Conservation (phyloP, 2,888 invertebrate genomes). For the Tipula vernalis region DNA sequence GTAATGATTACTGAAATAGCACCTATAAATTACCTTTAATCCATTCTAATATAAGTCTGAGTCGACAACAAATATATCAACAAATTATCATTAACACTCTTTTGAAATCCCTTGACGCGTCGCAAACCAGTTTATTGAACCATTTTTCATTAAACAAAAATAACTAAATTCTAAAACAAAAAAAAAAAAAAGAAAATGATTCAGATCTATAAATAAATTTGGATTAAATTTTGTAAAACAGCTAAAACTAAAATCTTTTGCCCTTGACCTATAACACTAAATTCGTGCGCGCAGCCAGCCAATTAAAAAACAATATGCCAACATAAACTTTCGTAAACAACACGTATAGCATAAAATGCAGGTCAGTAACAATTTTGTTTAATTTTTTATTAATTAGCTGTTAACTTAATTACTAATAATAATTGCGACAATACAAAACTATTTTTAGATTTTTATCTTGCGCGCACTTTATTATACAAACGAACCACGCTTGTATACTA, state of each 20-base stretch:
- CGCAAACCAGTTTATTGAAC: neutral
- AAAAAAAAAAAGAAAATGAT: neutral
- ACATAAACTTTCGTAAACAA: neutral
- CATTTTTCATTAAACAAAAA: neutral
- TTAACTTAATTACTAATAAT: neutral
- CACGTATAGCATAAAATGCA: neutral
- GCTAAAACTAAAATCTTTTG: neutral
- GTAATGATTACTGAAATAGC: too few relatives aligned
- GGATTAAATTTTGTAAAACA: neutral
- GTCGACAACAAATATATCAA: too few relatives aligned
- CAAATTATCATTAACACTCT: too few relatives aligned
- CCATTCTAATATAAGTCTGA: too few relatives aligned
- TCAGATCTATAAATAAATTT: neutral
- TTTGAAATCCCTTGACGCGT: too few relatives aligned
- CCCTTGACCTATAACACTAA: neutral
- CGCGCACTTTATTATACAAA: neutral
- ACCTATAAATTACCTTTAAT: too few relatives aligned
- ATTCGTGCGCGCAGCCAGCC: neutral
- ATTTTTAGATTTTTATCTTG: neutral
- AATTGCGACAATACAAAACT: neutral
- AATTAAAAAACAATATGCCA: neutral
- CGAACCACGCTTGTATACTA: neutral
- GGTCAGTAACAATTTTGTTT: neutral
- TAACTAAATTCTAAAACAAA: neutral
- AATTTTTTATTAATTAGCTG: neutral